These are phyloP conservation scores for Diceros bicornis DNA, from an alignment of 2,797 vertebrate species.

Conservation along the genomic window DNA sequence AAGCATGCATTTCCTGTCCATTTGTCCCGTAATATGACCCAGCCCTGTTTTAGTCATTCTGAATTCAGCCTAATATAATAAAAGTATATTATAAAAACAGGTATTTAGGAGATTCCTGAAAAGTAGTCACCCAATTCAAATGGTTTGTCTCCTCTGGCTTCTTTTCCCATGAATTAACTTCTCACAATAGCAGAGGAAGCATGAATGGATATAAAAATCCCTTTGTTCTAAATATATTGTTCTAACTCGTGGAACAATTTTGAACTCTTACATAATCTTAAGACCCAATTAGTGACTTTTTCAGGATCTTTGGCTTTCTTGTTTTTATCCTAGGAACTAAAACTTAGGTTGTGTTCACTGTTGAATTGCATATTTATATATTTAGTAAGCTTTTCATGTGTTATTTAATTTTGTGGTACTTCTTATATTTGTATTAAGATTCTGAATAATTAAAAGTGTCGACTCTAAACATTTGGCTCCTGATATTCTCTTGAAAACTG, in stretches of 20 bases:
- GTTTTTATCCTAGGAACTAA: conserved; percentile 63
- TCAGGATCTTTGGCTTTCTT: conserved; percentile 60
- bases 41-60: conserved; percentile 36
- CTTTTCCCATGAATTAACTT: conserved; percentile 40
- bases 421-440: conserved; percentile 82
- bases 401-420: conserved; percentile 84
- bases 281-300: conserved; percentile 56
- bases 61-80: conserved; percentile 54
- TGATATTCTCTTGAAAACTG: conserved; percentile 61
- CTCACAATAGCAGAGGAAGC: background rate
- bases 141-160: conserved; percentile 14
- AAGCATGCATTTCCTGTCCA: conserved; percentile 61
- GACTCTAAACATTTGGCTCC: conserved; percentile 49
- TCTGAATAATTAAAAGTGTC: conserved; percentile 72
- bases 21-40: conserved; percentile 45
- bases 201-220: background rate
- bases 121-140: background rate
- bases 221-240: conserved; percentile 38
- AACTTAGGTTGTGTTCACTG: conserved; percentile 53
- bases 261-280: conserved; percentile 12
- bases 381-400: conserved; percentile 61
- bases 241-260: conserved; percentile 43
- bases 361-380: conserved; percentile 81
- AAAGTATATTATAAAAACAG: conserved; percentile 70
- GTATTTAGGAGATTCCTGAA: conserved; percentile 22